phyloP scores from a whole-genome alignment of 2,888 invertebrate genomes.

The Hofmannophila pseudospretella region DNA sequence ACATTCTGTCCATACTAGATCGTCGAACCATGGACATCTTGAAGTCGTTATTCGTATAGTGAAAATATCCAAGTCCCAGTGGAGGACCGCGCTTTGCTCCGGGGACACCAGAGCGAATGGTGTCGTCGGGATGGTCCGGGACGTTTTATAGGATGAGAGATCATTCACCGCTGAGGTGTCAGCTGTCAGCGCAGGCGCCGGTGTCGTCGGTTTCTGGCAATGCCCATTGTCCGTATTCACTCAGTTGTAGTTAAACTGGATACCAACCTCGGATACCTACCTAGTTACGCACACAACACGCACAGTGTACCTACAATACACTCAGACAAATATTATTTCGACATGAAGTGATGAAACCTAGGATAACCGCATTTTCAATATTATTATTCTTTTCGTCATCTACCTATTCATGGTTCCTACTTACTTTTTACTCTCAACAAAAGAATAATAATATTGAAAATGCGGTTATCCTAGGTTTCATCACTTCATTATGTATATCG shows the following conservation, averaged over 20 bases:
- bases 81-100: slow-evolving; percentile 56
- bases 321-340: not conserved
- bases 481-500: no score
- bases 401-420: no score
- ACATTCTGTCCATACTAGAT: slow-evolving; percentile 73
- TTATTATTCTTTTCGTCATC: no score
- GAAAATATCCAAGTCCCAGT: slow-evolving; percentile 29
- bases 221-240: slow-evolving; percentile 53
- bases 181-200: slow-evolving; percentile 54
- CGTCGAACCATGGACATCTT: slow-evolving; percentile 62
- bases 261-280: slow-evolving; percentile 7
- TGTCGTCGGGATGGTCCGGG: slow-evolving; percentile 27
- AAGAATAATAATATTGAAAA: no score
- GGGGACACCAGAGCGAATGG: slow-evolving; percentile 69
- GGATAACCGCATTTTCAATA: no score
- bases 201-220: slow-evolving; percentile 40
- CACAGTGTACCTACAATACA: slow-evolving; percentile 2
- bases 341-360: no score
- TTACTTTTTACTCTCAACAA: no score
- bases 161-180: slow-evolving; percentile 60
- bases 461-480: no score
- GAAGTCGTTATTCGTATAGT: slow-evolving; percentile 25
- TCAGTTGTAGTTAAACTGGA: slow-evolving; percentile 48
- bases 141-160: slow-evolving; percentile 54
- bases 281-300: slow-evolving; percentile 12